Percentiles rank a stretch among this genome's conserved stretches.
These are phyloP conservation scores for Asbolus verrucosus DNA, from an alignment of 1,140 invertebrate species.

Conservation along the genomic window DNA sequence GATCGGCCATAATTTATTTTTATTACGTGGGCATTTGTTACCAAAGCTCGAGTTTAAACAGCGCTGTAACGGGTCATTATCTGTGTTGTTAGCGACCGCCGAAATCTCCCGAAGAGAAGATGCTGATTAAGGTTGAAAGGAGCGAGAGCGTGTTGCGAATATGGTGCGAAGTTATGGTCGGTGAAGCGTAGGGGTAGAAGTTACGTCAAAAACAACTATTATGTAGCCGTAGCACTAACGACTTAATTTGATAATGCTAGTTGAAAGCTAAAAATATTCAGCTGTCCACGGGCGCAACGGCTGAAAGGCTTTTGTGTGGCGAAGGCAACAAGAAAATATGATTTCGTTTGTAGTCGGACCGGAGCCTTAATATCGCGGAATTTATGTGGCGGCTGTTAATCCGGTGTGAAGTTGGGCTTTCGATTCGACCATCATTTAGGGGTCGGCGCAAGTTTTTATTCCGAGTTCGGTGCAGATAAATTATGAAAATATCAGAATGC, in stretches of 20 bases:
- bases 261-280: background rate
- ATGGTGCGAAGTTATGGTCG: conserved; percentile 28
- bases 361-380: conserved; percentile 33
- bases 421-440: conserved; percentile 21
- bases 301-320: background rate
- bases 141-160: conserved; percentile 20
- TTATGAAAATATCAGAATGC: conserved; percentile 25
- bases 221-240: conserved; percentile 29
- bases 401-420: conserved; percentile 26
- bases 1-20: no score
- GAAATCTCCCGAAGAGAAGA: conserved; percentile 17
- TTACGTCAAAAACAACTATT: no score
- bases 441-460: background rate
- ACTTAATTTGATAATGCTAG: conserved; percentile 28
- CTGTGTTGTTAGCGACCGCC: background rate
- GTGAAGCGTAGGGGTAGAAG: conserved; percentile 24
- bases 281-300: background rate
- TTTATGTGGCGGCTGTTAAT: conserved; percentile 34
- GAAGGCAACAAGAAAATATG: conserved; percentile 1
- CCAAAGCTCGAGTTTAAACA: no score
- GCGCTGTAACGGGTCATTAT: background rate
- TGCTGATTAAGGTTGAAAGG: conserved; percentile 34
- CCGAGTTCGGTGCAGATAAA: conserved; percentile 1
- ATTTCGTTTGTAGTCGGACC: background rate
- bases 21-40: no score